A percentile compares a stretch with the other conserved stretches of the same genome.
These are phyloP conservation scores for Callaeas wilsoni DNA, from an alignment of 2,113 vertebrate genomes.

Conservation along the genomic window DNA sequence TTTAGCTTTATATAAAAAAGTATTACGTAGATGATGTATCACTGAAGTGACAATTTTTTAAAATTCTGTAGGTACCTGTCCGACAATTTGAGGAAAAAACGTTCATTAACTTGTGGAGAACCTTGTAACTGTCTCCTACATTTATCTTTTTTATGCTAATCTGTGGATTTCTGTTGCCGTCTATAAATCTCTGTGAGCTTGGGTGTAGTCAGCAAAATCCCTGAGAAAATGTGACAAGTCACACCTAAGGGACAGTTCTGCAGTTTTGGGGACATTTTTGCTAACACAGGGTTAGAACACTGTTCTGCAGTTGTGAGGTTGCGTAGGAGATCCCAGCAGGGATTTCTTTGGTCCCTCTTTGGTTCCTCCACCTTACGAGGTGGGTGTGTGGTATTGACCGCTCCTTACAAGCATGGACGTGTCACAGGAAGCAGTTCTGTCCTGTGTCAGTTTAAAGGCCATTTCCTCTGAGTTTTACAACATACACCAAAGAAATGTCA, in stretches of 20 bases:
- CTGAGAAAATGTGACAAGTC: neutral
- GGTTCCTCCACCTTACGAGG: neutral
- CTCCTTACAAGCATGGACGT: fast-evolving
- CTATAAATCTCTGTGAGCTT: neutral
- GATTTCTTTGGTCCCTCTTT: neutral
- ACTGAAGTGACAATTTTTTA: neutral
- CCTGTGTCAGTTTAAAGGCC: neutral
- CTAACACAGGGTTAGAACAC: neutral
- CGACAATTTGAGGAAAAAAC: neutral
- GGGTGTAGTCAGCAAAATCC: neutral
- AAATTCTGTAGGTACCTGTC: neutral
- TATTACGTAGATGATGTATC: neutral
- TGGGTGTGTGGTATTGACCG: neutral
- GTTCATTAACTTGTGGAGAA: neutral
- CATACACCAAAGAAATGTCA: neutral
- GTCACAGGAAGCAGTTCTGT: neutral
- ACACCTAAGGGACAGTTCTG: neutral
- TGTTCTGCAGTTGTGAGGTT: neutral
- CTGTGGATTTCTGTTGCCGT: neutral
- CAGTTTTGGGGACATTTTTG: neutral
- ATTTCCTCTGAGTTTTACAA: neutral
- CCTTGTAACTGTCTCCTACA: neutral
- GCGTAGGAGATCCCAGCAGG: neutral
- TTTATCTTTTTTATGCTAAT: neutral
- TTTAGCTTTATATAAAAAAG: neutral